Conservation (phyloP, 1,140 invertebrate species). For the Homalodisca vitripennis region DNA sequence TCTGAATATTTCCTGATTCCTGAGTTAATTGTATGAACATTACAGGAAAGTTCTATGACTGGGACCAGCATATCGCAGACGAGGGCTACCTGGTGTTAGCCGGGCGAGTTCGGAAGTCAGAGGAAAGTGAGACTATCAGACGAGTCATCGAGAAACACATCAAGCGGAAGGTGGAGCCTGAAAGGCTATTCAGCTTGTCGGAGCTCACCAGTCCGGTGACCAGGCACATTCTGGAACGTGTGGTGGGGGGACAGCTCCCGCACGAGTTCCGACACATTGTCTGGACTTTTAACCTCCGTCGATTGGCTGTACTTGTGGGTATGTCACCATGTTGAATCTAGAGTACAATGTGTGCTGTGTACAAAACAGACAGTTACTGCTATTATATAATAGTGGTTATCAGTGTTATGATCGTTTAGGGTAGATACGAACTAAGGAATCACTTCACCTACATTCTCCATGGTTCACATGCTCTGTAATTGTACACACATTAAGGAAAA, state of each 20-base stretch:
- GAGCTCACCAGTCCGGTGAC: conserved; percentile 72
- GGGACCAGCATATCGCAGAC: conserved; percentile 96
- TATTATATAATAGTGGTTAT: no score
- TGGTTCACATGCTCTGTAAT: no score
- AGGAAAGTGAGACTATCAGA: conserved; percentile 75
- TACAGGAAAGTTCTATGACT: conserved; percentile 74
- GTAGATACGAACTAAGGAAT: no score
- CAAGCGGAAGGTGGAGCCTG: conserved; percentile 70
- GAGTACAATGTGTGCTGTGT: no score
- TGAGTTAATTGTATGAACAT: no score
- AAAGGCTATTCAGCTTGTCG: conserved; percentile 68
- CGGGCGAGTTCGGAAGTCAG: conserved; percentile 83
- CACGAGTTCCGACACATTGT: conserved; percentile 78
- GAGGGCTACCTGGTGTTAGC: conserved; percentile 88
- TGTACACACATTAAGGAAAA: no score
- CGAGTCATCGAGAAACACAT: conserved; percentile 83
- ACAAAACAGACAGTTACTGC: no score
- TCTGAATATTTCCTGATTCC: no score
- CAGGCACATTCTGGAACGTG: conserved; percentile 64
- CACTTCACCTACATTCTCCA: no score
- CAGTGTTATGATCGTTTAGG: no score
- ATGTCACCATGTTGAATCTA: conserved; percentile 36
- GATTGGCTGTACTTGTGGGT: conserved; percentile 87
- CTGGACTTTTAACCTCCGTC: conserved; percentile 90
- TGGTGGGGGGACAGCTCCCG: conserved; percentile 49